phyloP scores from a whole-genome alignment of 1,140 invertebrate genomes.

The Pomacea maculata region DNA sequence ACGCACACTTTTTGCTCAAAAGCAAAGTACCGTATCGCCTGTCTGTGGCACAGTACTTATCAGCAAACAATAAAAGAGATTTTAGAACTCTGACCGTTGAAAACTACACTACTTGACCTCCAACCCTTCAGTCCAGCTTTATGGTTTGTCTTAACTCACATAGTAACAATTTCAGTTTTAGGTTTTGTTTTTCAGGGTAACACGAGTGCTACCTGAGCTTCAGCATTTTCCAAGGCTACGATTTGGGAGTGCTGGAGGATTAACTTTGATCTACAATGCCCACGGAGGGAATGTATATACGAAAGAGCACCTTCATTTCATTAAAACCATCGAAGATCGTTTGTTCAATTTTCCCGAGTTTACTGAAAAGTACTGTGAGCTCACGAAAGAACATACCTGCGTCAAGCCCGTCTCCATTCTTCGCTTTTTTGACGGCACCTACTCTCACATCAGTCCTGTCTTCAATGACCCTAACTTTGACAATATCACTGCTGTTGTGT shows the following conservation, averaged over 20 bases:
- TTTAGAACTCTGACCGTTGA: no score
- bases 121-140: no score
- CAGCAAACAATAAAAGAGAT: no score
- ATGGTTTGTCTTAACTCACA: no score
- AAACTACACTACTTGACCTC: no score
- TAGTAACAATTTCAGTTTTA: no score
- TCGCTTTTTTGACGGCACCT: conserved; percentile 41
- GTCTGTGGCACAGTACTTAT: no score
- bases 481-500: conserved; percentile 31
- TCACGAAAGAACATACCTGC: conserved; percentile 20
- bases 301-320: conserved; percentile 23
- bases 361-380: conserved; percentile 30
- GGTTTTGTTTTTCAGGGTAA: no score
- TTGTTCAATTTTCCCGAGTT: conserved; percentile 22
- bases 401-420: conserved; percentile 28
- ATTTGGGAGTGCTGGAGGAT: not conserved
- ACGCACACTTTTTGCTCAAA: no score
- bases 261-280: conserved; percentile 24
- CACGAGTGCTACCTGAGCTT: no score
- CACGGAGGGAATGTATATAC: conserved; percentile 32
- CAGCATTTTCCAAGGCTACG: no score
- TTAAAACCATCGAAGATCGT: conserved; percentile 32
- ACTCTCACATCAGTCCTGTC: conserved; percentile 15
- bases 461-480: conserved; percentile 38
- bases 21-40: no score